Evolutionary conservation across 2,113 vertebrate genomes (phyloP).

Genomic region (Rhabdornis inornatus): DNA sequence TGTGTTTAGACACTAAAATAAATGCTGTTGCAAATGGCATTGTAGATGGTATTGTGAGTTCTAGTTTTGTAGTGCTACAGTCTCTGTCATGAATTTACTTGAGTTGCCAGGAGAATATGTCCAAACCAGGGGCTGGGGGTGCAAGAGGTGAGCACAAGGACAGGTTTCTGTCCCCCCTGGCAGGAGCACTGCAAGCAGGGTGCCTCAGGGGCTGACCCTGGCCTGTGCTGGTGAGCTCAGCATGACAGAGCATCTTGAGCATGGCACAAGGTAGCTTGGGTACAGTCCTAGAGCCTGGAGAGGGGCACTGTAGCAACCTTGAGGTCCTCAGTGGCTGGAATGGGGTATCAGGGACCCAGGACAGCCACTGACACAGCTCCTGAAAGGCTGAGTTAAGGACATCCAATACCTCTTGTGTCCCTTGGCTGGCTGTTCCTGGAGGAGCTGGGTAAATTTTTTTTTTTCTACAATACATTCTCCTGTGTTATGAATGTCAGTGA

Average conservation of each 20-base stretch:
- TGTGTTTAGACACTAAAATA: background rate
- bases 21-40: background rate
- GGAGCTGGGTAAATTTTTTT: background rate
- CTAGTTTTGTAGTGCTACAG: background rate
- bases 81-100: background rate
- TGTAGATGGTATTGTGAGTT: background rate
- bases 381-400: background rate
- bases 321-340: background rate
- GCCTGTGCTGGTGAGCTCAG: background rate
- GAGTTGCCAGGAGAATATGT: background rate
- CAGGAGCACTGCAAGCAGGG: background rate
- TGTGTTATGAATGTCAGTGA: background rate
- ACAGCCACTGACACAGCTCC: background rate
- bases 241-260: background rate
- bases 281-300: background rate
- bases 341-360: background rate
- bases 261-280: rapidly evolving
- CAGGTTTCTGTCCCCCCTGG: background rate
- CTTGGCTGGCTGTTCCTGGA: background rate
- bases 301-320: rapidly evolving
- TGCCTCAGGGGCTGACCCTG: too few species aligned
- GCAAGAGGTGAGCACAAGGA: too few species aligned
- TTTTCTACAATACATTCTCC: background rate
- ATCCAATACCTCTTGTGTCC: background rate
- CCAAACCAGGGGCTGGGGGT: rapidly evolving